phyloP scores from a whole-genome alignment of 2,113 vertebrate species.

The Larimichthys polyactis region DNA sequence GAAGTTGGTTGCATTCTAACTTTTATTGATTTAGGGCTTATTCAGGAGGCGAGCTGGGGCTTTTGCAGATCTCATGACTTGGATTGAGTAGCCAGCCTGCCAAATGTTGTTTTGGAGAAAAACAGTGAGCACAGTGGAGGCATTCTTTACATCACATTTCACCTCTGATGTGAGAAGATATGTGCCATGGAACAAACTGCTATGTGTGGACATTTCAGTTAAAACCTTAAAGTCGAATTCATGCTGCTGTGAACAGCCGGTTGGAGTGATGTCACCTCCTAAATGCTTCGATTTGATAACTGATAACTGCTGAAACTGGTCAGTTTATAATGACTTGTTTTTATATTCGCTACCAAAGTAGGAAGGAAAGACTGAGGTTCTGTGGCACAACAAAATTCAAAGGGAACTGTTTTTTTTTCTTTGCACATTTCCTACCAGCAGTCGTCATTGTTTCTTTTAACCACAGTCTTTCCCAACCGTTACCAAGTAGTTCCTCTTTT shows the following conservation, averaged over 20 bases:
- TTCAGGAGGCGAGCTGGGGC: constrained; percentile 12
- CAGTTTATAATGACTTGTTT: neutral
- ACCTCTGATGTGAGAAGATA: constrained; percentile 27
- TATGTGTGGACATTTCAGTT: neutral
- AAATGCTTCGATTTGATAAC: neutral
- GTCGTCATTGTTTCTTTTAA: constrained; percentile 10
- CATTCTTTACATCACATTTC: constrained; percentile 37
- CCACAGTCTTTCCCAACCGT: neutral
- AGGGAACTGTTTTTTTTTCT: neutral
- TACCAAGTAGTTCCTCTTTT: constrained; percentile 3
- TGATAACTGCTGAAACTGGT: neutral
- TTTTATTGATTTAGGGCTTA: constrained; percentile 48
- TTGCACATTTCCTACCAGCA: neutral
- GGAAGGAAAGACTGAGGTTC: neutral
- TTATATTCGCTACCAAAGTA: neutral
- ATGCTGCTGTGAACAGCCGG: neutral
- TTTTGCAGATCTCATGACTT: constrained; percentile 65
- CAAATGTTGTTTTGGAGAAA: constrained; percentile 65
- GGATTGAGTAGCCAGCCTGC: constrained; percentile 48
- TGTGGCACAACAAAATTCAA: neutral
- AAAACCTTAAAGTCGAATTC: neutral
- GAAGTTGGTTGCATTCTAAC: constrained; percentile 23
- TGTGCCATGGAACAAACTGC: neutral
- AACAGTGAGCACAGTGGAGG: constrained; percentile 23
- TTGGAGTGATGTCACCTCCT: neutral